A percentile compares a stretch with the other conserved stretches of the same genome.
Conservation (phyloP, 2,113 vertebrate species). For the Tinamus guttatus region DNA sequence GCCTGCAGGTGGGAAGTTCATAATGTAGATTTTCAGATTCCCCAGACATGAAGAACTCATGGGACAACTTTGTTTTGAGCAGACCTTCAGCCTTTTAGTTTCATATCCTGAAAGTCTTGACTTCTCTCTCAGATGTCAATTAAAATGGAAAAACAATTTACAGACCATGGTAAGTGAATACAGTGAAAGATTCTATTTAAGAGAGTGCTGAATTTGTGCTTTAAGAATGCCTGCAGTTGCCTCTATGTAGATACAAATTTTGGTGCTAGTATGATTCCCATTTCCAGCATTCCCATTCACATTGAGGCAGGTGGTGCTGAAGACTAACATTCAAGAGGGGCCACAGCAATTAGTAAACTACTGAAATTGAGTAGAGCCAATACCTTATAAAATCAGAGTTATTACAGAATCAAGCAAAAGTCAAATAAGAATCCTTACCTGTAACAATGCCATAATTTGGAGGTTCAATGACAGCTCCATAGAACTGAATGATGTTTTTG, state of each 20-base stretch:
- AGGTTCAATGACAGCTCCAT: constrained; percentile 92
- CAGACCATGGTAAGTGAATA: not conserved
- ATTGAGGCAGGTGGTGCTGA: not conserved
- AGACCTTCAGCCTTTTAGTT: not conserved
- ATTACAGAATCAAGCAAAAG: constrained; percentile 70
- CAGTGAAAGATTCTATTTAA: not conserved
- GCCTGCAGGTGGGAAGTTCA: not conserved
- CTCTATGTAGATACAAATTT: not conserved
- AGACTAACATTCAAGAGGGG: constrained; percentile 22
- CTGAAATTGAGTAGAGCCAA: constrained; percentile 19
- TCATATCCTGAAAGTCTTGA: not conserved
- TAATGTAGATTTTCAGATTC: not conserved
- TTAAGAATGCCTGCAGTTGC: not conserved
- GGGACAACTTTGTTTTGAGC: not conserved
- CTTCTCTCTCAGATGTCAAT: not conserved
- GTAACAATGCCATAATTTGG: constrained; percentile 98
- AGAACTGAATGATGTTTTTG: constrained; percentile 98
- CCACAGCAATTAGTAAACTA: constrained; percentile 52
- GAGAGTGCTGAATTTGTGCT: not conserved
- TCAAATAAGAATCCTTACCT: constrained; percentile 80
- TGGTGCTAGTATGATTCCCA: not conserved
- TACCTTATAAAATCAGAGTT: not conserved
- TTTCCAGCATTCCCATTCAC: not conserved
- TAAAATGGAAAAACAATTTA: constrained; percentile 9
- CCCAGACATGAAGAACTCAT: not conserved